Base-by-base conservation (phyloP, 2,113 vertebrate genomes). In the Brachypteracias leptosomus region DNA sequence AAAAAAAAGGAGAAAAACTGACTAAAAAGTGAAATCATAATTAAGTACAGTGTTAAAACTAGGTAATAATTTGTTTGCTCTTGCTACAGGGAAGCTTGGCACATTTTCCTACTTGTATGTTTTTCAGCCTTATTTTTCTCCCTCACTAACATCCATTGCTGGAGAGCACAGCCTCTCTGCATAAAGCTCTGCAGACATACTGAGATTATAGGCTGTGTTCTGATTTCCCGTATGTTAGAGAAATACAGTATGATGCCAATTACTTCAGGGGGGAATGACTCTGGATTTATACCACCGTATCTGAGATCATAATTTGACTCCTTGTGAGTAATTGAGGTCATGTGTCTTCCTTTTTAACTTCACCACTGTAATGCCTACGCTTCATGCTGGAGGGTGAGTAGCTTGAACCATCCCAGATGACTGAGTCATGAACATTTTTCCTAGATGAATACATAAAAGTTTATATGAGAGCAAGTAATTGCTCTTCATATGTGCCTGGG, bases 381-480 rank as follows among this genome's bases (percentile, higher is more conserved):
- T 95, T 96, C 80, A 35, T 57, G 93, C 96, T 97, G 92, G 28
- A 96, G 96, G 95, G 68, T 90, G 93, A 95, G 90, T 8, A 93
- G 95, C 80, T 91, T 94, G 96, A 96, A 89, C 96, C 96, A 90
- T 92, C 92, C 95, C 93, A 93, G 93, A 92, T 95, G 95, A 96
- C 92, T 95, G 95, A 96, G 86, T 96, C 92, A 96, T 94, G 79
- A 93, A 8, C 95, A 96, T 97, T 94, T 95, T 96, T 97, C 59
- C 90, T 95, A 68, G 88, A 96, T 95, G 95, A 96, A 93, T 94
- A 79, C 70, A 96, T 78, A 75, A 94, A 93, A 86, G 68, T 93
- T 96, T 92, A 88, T 94, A 94, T 26, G 92, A 95, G 86, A 96
- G 93, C 96, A 90, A 97, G 83, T 94, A 96, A 95, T 95, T 97